phyloP scores from a whole-genome alignment of 2,888 invertebrate genomes.

The Aricia artaxerxes region DNA sequence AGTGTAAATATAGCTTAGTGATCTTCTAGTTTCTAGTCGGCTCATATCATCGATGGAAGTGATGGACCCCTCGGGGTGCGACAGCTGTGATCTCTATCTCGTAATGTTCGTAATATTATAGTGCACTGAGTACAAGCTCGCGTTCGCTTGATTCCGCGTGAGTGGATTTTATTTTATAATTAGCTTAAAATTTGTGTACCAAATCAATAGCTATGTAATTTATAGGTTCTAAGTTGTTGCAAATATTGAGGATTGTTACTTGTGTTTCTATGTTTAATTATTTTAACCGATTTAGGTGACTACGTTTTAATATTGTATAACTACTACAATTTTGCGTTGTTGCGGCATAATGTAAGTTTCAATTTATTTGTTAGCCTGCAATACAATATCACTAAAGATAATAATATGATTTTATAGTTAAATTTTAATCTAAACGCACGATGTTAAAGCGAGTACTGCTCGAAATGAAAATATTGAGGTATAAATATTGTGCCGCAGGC shows the following conservation, averaged over 20 bases:
- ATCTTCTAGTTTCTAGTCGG: constrained; percentile 68
- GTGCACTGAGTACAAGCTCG: constrained; percentile 62
- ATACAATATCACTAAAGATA: neutral
- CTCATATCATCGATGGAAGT: constrained; percentile 75
- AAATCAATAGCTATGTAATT: constrained; percentile 75
- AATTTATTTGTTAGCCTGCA: constrained; percentile 10
- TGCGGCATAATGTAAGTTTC: constrained; percentile 16
- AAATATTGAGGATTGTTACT: constrained; percentile 72
- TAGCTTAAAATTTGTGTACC: constrained; percentile 79
- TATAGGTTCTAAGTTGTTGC: constrained; percentile 72
- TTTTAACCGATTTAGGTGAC: constrained; percentile 51
- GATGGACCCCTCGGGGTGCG: constrained; percentile 60
- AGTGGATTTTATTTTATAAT: constrained; percentile 69
- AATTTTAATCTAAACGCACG: neutral
- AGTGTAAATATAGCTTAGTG: constrained; percentile 73
- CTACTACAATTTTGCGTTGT: constrained; percentile 5
- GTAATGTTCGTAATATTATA: constrained; percentile 70
- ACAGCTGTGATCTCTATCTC: constrained; percentile 79
- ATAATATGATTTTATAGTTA: constrained; percentile 20
- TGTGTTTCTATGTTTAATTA: constrained; percentile 70
- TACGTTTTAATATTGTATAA: constrained; percentile 33
- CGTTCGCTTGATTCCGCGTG: constrained; percentile 55
- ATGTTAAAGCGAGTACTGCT: neutral
- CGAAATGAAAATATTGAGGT: neutral
- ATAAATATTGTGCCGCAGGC: constrained; percentile 5